Evolutionary conservation across 1,140 invertebrate species (phyloP).

Genomic region (Orchesella cincta): DNA sequence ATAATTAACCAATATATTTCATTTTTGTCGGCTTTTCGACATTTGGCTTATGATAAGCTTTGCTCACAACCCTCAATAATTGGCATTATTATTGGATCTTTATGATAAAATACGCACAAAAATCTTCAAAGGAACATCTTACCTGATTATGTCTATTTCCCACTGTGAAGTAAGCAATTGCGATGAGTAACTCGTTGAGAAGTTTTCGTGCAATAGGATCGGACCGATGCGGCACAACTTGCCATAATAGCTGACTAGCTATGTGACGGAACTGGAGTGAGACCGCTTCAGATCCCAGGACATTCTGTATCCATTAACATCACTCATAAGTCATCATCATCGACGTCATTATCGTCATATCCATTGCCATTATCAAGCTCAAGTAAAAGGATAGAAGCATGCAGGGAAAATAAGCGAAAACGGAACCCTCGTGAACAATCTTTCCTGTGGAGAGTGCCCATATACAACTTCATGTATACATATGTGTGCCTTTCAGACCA

Average conservation of each 20-base stretch:
- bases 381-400: background rate
- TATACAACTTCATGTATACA: too few species aligned
- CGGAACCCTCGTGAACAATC: too few species aligned
- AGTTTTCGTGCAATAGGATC: conserved; percentile 57
- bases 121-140: conserved; percentile 47
- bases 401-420: background rate
- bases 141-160: conserved; percentile 82
- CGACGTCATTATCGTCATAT: conserved; percentile 5
- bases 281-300: conserved; percentile 80
- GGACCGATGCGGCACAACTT: conserved; percentile 64
- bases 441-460: too few species aligned
- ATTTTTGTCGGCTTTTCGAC: background rate
- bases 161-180: conserved; percentile 80
- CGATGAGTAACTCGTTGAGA: conserved; percentile 72
- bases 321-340: conserved; percentile 42
- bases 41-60: background rate
- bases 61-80: background rate
- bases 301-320: conserved; percentile 63
- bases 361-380: conserved; percentile 16
- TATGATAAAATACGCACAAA: background rate
- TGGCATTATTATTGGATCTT: background rate
- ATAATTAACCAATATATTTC: background rate
- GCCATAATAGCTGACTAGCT: conserved; percentile 78
- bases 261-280: conserved; percentile 87
- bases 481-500: too few species aligned